Base-by-base conservation (phyloP, 2,888 invertebrate genomes). In the Protonemura montana region DNA sequence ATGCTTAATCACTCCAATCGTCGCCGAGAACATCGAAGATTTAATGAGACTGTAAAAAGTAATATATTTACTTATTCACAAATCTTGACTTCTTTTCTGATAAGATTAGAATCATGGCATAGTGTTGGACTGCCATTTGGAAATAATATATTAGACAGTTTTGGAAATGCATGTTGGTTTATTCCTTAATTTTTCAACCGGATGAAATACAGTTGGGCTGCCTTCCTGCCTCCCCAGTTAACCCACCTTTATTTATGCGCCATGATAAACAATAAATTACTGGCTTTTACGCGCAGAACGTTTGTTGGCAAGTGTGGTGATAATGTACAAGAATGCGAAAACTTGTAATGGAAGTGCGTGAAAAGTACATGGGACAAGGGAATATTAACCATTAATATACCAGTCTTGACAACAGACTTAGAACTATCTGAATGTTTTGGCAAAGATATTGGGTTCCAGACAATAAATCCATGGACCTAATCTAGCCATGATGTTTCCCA, bases 361-460 rank as follows among this genome's bases (percentile, higher is more conserved):
- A 13, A 26, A 77, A 80, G 76, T 35, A 42, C n/a, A 83, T 25
- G 82, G 26, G 82, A 83, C 42, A 83, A 3, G n/a, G 82, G 86
- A 42, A 86, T 85, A 86, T 82, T 84, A 85, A 85, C 87, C 85
- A 87, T 87, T 86, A 27, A 78, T 78, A 28, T 27, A 78, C 26
- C 6, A 78, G 28, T 25, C 25, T 26, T 27, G 28, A 28, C 78
- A 27, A 21, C 13, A 78, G 27, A 78, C 27, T 78, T 13, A 78
- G 82, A 82, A 6, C 26, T 41, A 41, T 35, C n/a, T 41, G 6
- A 82, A 25, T 82, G 82, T 82, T 82, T 82, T 82, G 41, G 82
- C 42, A 82, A 78, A 41, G 81, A 30, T 81, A 81, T 81, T 81
- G 29, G 28, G 81, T 29, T 81, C 81, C 30, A 59, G 59, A 59